These are phyloP conservation scores for Melozone crissalis DNA, from an alignment of 2,113 vertebrate species.

Conservation along the genomic window DNA sequence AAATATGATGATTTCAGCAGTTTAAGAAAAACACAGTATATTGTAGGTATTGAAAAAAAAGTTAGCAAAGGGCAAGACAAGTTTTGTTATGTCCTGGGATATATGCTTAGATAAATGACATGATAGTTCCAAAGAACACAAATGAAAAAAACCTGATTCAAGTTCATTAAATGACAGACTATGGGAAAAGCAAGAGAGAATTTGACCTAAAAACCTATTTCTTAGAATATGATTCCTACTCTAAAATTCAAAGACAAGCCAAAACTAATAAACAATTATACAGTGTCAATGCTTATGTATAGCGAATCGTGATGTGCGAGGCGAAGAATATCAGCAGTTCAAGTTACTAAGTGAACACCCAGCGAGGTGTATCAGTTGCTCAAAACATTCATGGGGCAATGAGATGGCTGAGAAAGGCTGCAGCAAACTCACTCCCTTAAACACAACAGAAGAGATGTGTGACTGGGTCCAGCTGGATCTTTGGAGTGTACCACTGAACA, in stretches of 20 bases:
- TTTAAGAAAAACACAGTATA: not conserved
- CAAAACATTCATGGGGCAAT: not conserved
- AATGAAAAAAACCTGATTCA: constrained; percentile 11
- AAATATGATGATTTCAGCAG: not conserved
- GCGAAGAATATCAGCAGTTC: constrained; percentile 11
- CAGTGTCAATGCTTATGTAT: constrained; percentile 20
- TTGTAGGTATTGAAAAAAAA: constrained; percentile 36
- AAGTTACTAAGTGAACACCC: constrained; percentile 47
- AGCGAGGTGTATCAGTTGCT: constrained; percentile 15
- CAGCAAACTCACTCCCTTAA: not conserved
- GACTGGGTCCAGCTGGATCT: not conserved
- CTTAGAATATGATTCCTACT: constrained; percentile 41
- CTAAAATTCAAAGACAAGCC: constrained; percentile 44
- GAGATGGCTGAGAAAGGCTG: not conserved
- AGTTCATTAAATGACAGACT: constrained; percentile 42
- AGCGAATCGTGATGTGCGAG: constrained; percentile 29
- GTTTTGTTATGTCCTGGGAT: not conserved
- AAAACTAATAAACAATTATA: constrained; percentile 67
- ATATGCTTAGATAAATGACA: constrained; percentile 44
- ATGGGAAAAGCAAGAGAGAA: constrained; percentile 63
- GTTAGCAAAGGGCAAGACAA: not conserved
- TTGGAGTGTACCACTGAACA: not conserved
- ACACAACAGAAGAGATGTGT: not conserved
- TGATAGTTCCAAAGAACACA: constrained; percentile 64
- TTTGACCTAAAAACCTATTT: constrained; percentile 65